A percentile compares a stretch with the other conserved stretches of the same genome.
phyloP scores from a whole-genome alignment of 2,888 invertebrate genomes.

The Geophilus truncorum region DNA sequence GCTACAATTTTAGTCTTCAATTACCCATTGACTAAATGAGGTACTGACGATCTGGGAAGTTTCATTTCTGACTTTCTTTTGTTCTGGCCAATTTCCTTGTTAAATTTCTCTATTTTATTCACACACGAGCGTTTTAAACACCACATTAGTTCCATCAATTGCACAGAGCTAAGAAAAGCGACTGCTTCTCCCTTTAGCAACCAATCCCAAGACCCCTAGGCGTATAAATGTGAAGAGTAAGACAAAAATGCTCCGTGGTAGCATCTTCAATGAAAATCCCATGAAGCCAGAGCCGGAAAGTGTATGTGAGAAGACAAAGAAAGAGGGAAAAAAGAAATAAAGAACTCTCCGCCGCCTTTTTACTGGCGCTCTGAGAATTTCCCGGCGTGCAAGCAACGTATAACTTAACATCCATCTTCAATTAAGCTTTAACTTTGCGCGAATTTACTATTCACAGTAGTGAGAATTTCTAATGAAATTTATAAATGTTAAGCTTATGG shows the following conservation, averaged over 20 bases:
- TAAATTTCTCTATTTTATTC: slow-evolving; percentile 2
- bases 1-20: background rate
- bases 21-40: background rate
- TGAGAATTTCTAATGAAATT: no score
- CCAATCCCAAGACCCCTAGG: background rate
- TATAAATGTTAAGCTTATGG: background rate
- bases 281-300: background rate
- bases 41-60: background rate
- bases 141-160: slow-evolving; percentile 15
- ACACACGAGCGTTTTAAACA: background rate
- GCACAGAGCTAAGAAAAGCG: background rate
- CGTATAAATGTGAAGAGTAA: background rate
- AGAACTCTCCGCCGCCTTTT: background rate
- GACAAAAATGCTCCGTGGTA: background rate
- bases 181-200: background rate
- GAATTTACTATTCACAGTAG: no score
- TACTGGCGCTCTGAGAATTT: background rate
- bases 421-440: background rate
- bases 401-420: background rate
- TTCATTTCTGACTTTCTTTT: background rate
- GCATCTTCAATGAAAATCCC: background rate
- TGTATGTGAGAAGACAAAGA: background rate
- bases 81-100: slow-evolving; percentile 16
- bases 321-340: background rate
- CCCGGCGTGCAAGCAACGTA: background rate